phyloP scores from a whole-genome alignment of 2,113 vertebrate genomes.

The Cynocephalus volans region DNA sequence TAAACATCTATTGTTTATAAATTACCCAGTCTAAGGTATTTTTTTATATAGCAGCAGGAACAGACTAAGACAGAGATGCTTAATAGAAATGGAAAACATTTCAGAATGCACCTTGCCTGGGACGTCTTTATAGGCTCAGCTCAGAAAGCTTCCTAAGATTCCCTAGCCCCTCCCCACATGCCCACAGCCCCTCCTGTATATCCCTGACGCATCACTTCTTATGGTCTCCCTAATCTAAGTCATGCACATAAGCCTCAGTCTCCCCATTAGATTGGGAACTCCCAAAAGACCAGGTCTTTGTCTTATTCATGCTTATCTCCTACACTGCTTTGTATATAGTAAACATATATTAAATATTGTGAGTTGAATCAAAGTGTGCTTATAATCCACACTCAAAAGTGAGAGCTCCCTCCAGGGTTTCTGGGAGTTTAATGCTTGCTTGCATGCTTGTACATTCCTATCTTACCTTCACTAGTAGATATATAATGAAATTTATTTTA shows the following conservation, averaged over 20 bases:
- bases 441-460: neutral
- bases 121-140: neutral
- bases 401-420: neutral
- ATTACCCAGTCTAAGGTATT: neutral
- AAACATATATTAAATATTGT: neutral
- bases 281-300: neutral
- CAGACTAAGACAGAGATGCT: neutral
- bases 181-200: neutral
- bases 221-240: neutral
- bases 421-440: neutral
- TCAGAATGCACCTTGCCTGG: neutral
- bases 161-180: neutral
- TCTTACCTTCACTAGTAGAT: neutral
- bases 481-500: neutral
- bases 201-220: neutral
- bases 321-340: neutral
- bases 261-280: neutral
- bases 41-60: neutral
- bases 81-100: neutral
- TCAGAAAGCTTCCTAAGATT: neutral
- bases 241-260: neutral
- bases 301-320: neutral
- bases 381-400: neutral
- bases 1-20: neutral
- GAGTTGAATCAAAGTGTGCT: constrained; percentile 22